Evolutionary conservation across 53 echinoderm and acorn worm genomes (phyloP).

Genomic region (Apostichopus leukothele): DNA sequence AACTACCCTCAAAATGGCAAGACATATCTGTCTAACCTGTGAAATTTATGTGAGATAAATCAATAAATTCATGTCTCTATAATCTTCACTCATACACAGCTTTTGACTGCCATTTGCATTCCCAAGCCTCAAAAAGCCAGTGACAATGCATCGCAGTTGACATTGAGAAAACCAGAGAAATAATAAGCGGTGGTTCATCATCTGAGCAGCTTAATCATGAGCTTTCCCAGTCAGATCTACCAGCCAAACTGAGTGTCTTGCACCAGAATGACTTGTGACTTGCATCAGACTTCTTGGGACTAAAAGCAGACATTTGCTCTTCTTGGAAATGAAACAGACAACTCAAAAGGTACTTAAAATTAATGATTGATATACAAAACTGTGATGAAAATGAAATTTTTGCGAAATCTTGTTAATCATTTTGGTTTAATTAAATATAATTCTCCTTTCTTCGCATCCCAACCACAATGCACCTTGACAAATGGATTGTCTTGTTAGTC

Average conservation of each 20-base stretch:
- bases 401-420: too few species aligned
- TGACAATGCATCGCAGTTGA: background rate
- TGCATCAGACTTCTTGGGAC: background rate
- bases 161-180: background rate
- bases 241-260: background rate
- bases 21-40: background rate
- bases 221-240: background rate
- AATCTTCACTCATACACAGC: constrained; percentile 25
- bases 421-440: too few species aligned
- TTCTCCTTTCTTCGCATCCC: too few species aligned
- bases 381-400: too few species aligned
- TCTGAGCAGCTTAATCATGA: constrained; percentile 9
- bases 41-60: too few species aligned
- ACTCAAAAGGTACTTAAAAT: background rate
- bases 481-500: too few species aligned
- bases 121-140: background rate
- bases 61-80: background rate
- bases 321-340: constrained; percentile 31
- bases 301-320: constrained; percentile 29
- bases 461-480: too few species aligned
- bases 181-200: constrained; percentile 1
- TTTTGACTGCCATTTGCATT: constrained; percentile 15
- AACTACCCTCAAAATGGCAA: background rate
- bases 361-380: too few species aligned
- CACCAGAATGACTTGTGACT: background rate